phyloP scores from a whole-genome alignment of 2,888 invertebrate genomes.

The Dasypolia templi region DNA sequence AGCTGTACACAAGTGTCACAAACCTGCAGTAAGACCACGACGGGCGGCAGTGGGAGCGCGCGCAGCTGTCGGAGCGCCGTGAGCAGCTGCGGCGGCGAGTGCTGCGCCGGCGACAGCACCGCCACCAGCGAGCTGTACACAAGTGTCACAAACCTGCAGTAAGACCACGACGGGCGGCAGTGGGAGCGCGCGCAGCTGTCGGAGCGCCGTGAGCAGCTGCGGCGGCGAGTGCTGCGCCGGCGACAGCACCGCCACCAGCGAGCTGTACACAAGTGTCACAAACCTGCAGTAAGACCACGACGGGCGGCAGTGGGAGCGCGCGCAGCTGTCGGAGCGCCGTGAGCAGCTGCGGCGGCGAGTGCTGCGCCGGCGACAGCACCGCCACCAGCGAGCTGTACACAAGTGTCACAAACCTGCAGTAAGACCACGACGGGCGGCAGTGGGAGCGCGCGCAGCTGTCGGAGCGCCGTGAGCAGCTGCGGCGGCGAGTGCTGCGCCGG shows the following conservation, averaged over 20 bases:
- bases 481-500: constrained; percentile 84
- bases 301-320: constrained; percentile 82
- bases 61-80: constrained; percentile 82
- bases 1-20: constrained; percentile 63
- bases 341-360: constrained; percentile 83
- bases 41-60: constrained; percentile 82
- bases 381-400: constrained; percentile 83
- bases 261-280: constrained; percentile 63
- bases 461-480: constrained; percentile 82
- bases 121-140: constrained; percentile 83
- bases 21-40: constrained; percentile 87
- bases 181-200: constrained; percentile 82
- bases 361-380: constrained; percentile 86
- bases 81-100: constrained; percentile 83
- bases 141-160: constrained; percentile 78
- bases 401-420: constrained; percentile 78
- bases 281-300: constrained; percentile 87
- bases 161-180: constrained; percentile 85
- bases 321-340: constrained; percentile 82
- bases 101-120: constrained; percentile 86
- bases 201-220: constrained; percentile 82
- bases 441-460: constrained; percentile 82
- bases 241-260: constrained; percentile 85
- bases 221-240: constrained; percentile 84
- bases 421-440: constrained; percentile 85